Evolutionary conservation across 2,797 vertebrate species (phyloP), one percentile per base, ranked within the genome.

Genomic region (Vultur gryphus): DNA sequence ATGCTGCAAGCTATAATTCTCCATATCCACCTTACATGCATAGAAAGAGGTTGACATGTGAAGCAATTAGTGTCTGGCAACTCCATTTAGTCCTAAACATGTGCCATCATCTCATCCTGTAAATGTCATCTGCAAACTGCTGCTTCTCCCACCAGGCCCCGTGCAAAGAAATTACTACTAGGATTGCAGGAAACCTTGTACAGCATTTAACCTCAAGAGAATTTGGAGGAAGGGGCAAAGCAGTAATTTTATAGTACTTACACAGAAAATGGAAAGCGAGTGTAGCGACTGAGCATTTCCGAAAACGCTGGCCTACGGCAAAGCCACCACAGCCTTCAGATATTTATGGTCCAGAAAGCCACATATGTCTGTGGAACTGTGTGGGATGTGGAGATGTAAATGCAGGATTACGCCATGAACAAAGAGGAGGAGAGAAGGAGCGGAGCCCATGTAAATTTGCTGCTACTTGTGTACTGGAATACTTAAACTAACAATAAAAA

Each of bases 21-120:
- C 79, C 35, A 25, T 18, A 65, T 20, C 25, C 54, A 67, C 76
- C 69, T 59, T 48, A 71, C 48, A 39, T 0, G 7, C 7, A 2
- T 37, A 86, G 79, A 65, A 91, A 59, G 58, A 94, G 61, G 72
- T 1, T 91, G 52, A 81, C 67, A 57, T 25, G 28, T 46, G 67
- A 94, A 89, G 59, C 64, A 92, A 55, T 87, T 91, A 87, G 67
- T 70, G 86, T 79, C 76, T 84, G 84, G 84, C 81, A 94, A 54
- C 33, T 77, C 43, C 75, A 55, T 41, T 90, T 84, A 82, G 70
- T 24, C 55, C 57, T 49, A 43, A 83, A 71, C 41, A 61, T 16
- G 67, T 54, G 61, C 65, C 71, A 61, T 55, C 95, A 81, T 41
- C 67, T 94, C 78, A 70, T 37, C 58, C 61, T 85, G 3, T 61